phyloP scores from a whole-genome alignment of 1,140 invertebrate species.

The Ooceraea biroi region DNA sequence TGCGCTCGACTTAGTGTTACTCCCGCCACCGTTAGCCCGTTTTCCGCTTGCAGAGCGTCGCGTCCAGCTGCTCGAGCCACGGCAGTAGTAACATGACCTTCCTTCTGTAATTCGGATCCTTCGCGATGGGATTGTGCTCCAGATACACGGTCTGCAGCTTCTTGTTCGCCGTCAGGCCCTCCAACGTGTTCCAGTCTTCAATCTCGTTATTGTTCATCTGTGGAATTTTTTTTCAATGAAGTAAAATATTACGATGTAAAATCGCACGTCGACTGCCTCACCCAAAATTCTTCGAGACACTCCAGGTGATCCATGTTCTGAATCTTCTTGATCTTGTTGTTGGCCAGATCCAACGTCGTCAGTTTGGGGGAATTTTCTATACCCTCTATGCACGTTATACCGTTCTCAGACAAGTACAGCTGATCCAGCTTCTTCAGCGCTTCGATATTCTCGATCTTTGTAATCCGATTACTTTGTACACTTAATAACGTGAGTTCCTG shows the following conservation, averaged over 20 bases:
- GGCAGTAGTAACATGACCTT: constrained; percentile 96
- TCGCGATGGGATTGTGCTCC: constrained; percentile 95
- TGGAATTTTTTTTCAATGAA: constrained; percentile 79
- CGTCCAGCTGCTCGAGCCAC: constrained; percentile 96
- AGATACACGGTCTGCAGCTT: constrained; percentile 96
- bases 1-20: constrained; percentile 25
- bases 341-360: constrained; percentile 95
- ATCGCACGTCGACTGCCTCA: constrained; percentile 83
- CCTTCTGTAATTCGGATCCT: constrained; percentile 94
- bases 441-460: constrained; percentile 95
- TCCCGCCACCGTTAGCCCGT: background rate
- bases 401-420: constrained; percentile 98
- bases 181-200: constrained; percentile 94
- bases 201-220: constrained; percentile 98
- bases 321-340: constrained; percentile 94
- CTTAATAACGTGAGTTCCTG: constrained; percentile 93
- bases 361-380: constrained; percentile 90
- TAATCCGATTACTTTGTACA: constrained; percentile 96
- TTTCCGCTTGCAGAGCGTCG: constrained; percentile 93
- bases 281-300: constrained; percentile 97
- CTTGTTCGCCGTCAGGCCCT: constrained; percentile 91
- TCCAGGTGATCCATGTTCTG: constrained; percentile 92
- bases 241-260: constrained; percentile 48
- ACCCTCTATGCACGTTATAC: constrained; percentile 92
- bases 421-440: constrained; percentile 92